Evolutionary conservation across 2,113 vertebrate genomes (phyloP), one percentile per base, ranked within the genome.

Genomic region (Malurus cyaneus): DNA sequence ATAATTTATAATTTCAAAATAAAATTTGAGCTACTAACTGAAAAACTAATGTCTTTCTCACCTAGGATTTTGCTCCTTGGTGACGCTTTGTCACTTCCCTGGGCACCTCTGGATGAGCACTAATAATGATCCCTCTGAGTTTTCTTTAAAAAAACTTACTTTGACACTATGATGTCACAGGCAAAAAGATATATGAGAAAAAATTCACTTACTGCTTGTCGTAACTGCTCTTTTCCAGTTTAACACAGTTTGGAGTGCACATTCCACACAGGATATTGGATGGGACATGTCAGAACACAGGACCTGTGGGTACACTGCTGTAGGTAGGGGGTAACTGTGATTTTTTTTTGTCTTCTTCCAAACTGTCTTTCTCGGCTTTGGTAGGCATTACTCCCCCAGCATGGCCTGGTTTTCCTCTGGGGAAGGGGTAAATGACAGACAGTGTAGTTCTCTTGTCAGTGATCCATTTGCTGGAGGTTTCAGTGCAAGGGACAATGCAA

Each of bases 51-150:
- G 6, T 42, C 14, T 53, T n/a, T 34, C 4, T 52, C 16, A 47
- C 12, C 36, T 41, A 26, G 14, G 29, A 13, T 66, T 21, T 8
- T 1, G 0, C 12, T 50, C 19, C 3, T 3, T 24, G 6, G 5
- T 6, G 6, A 13, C 57, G 10, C 4, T 53, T 67, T 46, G 29
- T 34, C 20, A 15, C n/a, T 61, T 61, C 14, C 19, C 7, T 26
- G 9, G 46, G 15, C 29, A 23, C 16, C 39, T 67, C 28, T 31
- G 5, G 21, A 44, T 12, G 71, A 74, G 26, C 3, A 15, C 4
- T 15, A 34, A 34, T 34, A 12, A 13, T 41, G 7, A n/a, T 32
- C 8, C 77, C 20, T 57, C 28, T 50, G 24, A 49, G 19, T 18
- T 92, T 87, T 62, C 8, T 12, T 41, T n/a, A 25, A 36, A 85